Evolutionary conservation across 2,113 vertebrate genomes (phyloP), one percentile per base, ranked within the genome.

Genomic region (Pelmatolapia mariae): DNA sequence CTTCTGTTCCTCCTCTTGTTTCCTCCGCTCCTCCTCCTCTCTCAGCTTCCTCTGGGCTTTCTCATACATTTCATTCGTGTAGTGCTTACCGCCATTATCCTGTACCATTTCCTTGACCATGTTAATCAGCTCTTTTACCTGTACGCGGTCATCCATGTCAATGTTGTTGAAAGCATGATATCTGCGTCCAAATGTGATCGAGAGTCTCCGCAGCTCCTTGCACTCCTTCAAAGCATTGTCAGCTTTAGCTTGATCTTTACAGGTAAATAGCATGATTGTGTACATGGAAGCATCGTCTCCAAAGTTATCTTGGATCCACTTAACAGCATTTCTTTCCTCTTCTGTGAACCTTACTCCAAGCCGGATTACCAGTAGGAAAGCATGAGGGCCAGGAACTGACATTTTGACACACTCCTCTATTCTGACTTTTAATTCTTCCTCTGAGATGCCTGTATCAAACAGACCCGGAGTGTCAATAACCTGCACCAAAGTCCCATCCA

Each of bases 241-340:
- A 9, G 93, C 84, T 73, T 94, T 93, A 2, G 94, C 94, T 81
- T 95, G 94, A 56, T 97, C 96, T 73, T 94, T 95, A 33, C 89
- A 90, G 0, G 95, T 96, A 53, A 97, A 97, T 80, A 97, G 85
- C 89, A 96, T 85, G 38, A 97, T 95, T 16, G 94, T 96, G 90
- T 96, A 96, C 88, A 93, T 91, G 82, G 94, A 89, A 36, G 93
- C 94, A 3, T 95, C 93, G 2, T 91, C 93, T 6, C 96, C 96
- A 92, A 97, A 96, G 89, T 96, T 96, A n/a, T 97, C 87, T 91
- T 94, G 93, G 92, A 96, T 94, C 94, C 94, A 95, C 78, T 94
- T 94, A 4, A 96, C 89, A 3, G 95, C 88, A 2, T 96, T 90
- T 15, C 88, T 86, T n/a, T 96, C 95, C 29, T 96, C 95, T 1